These are phyloP conservation scores for Hemibagrus guttatus DNA, from an alignment of 2,797 vertebrate species.

Conservation along the genomic window DNA sequence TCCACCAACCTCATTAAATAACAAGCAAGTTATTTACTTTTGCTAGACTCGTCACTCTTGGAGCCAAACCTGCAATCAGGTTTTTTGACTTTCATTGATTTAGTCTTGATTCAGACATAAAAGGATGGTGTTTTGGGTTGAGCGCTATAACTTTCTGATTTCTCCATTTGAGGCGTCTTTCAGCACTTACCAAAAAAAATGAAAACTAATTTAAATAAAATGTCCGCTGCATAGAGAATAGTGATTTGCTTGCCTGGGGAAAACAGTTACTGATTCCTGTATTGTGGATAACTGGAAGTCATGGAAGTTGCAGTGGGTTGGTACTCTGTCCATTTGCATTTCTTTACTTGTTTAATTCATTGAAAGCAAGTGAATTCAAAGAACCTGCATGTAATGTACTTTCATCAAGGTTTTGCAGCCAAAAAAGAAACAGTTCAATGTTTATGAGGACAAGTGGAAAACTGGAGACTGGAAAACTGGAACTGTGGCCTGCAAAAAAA, in stretches of 20 bases:
- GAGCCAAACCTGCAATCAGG: slow-evolving; percentile 39
- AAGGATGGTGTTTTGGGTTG: slow-evolving; percentile 10
- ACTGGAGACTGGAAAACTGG: background rate
- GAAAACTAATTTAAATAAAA: background rate
- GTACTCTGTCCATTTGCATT: background rate
- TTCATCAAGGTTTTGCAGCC: background rate
- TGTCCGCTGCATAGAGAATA: background rate
- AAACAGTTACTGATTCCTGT: background rate
- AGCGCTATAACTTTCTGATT: slow-evolving; percentile 1
- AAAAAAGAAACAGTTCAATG: background rate
- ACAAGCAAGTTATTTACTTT: slow-evolving; percentile 41
- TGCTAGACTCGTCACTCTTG: slow-evolving; percentile 19
- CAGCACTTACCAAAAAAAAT: slow-evolving; percentile 7
- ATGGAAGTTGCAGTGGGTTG: background rate
- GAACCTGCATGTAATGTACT: background rate
- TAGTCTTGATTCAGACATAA: slow-evolving; percentile 27
- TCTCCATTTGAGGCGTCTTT: background rate
- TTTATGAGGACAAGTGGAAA: background rate
- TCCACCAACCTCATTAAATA: slow-evolving; percentile 24
- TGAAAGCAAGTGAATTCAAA: background rate
- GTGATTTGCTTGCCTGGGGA: background rate
- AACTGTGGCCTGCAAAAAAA: background rate
- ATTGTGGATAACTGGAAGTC: background rate
- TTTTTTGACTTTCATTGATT: slow-evolving; percentile 35
- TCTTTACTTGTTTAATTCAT: background rate